Conservation (phyloP, 2,888 invertebrate species). For the Pseudococcus jackbeardsleyi region DNA sequence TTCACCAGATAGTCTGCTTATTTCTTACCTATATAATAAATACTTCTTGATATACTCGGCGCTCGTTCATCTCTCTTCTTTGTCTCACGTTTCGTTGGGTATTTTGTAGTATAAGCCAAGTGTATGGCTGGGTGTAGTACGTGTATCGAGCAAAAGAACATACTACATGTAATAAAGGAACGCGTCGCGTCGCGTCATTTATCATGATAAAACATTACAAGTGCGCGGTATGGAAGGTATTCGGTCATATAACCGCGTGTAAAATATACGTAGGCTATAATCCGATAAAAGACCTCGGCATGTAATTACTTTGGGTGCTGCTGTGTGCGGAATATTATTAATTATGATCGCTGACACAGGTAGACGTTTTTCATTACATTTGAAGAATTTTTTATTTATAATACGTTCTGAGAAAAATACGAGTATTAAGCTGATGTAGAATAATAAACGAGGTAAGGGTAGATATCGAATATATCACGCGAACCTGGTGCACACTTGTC, state of each 20-base stretch:
- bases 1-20: background rate
- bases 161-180: background rate
- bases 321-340: constrained; percentile 32
- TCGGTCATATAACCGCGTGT: constrained; percentile 16
- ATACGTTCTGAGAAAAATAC: constrained; percentile 1
- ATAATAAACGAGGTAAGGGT: constrained; percentile 3
- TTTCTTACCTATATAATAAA: background rate
- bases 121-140: background rate
- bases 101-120: background rate
- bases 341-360: constrained; percentile 27
- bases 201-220: constrained; percentile 2
- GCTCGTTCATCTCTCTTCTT: background rate
- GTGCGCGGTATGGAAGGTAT: background rate
- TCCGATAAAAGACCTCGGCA: constrained; percentile 7
- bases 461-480: background rate
- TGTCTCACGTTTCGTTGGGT: background rate
- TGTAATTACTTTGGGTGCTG: constrained; percentile 1
- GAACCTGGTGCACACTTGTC: background rate
- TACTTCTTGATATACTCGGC: background rate
- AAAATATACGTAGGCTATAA: constrained; percentile 8
- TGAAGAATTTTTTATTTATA: constrained; percentile 50
- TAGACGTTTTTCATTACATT: constrained; percentile 18
- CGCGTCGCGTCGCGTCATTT: background rate
- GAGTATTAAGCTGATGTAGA: background rate
- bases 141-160: background rate